Evolutionary conservation across 2,113 vertebrate species (phyloP), one percentile per base, ranked within the genome.

Genomic region (Microtus oregoni): DNA sequence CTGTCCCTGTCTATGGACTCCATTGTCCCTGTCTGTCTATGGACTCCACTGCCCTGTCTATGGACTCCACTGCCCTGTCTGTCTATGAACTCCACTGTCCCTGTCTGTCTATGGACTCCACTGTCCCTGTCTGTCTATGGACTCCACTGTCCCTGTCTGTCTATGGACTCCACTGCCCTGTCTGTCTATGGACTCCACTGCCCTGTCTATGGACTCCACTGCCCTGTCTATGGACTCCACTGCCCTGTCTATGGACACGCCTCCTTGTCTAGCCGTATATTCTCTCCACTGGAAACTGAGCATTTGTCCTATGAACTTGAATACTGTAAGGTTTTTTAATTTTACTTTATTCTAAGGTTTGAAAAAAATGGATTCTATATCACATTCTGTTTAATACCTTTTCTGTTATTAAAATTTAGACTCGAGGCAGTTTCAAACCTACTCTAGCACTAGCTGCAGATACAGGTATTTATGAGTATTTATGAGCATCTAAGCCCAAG

Each of bases 271-370:
- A 50, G 11, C 24, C 1, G 14, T 3, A 6, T n/a, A 13, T 38
- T 50, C n/a, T 73, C 1, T 26, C 32, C 85, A 78, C 35, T 1
- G 38, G 41, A 61, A 94, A 61, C 65, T n/a, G 82, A 44, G 28
- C 4, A 89, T 68, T 11, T 13, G 67, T 47, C 13, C 87, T 79
- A 72, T 90, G 38, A 92, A 93, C 47, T 61, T 92, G 50, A 90
- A 90, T 79, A 5, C 14, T 35, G 8, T 17, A 28, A 1, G 12
- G 4, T 50, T 41, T 41, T 61, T 65, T 72, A 38, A 26, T 61
- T 90, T 86, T 81, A 94, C 85, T 87, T 63, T 95, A 79, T 35
- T n/a, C n/a, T 91, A 76, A 88, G 50, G 70, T 44, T 89, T 94
- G 9, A 22, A n/a, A 70, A 14, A 67, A 94, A 89, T 73, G 26